Evolutionary conservation across 2,888 invertebrate species (phyloP).

Genomic region (Torymus auratus): DNA sequence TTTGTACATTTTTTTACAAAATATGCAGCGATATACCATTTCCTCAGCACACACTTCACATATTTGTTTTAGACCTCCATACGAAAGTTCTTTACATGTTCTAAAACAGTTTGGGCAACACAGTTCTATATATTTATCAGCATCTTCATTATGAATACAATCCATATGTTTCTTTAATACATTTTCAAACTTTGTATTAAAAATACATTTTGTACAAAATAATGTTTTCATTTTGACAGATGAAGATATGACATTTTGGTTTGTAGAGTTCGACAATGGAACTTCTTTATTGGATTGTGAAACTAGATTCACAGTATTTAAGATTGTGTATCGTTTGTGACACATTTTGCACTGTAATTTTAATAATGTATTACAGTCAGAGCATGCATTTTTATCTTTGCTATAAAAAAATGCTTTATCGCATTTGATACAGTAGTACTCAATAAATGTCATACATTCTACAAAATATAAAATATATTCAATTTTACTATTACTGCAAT

Average conservation of each 20-base stretch:
- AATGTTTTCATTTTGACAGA: not conserved
- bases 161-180: too few relatives aligned
- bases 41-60: not conserved
- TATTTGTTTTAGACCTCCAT: not conserved
- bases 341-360: slow-evolving; percentile 26
- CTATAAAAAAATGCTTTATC: not conserved
- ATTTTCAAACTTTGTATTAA: not conserved
- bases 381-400: not conserved
- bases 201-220: slow-evolving; percentile 7
- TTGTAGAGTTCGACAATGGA: too few relatives aligned
- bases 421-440: slow-evolving; percentile 15
- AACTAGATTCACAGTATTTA: slow-evolving; percentile 5
- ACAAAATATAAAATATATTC: not conserved
- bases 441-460: slow-evolving; percentile 31
- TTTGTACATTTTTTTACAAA: slow-evolving; percentile 8
- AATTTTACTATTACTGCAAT: not conserved
- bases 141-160: not conserved
- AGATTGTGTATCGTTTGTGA: slow-evolving; percentile 8
- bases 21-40: slow-evolving; percentile 21
- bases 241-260: too few relatives aligned
- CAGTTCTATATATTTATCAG: not conserved
- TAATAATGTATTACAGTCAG: not conserved
- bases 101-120: slow-evolving; percentile 4
- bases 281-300: too few relatives aligned
- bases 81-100: not conserved